phyloP scores from a whole-genome alignment of 2,113 vertebrate genomes.

The Phylloscopus trochilus region DNA sequence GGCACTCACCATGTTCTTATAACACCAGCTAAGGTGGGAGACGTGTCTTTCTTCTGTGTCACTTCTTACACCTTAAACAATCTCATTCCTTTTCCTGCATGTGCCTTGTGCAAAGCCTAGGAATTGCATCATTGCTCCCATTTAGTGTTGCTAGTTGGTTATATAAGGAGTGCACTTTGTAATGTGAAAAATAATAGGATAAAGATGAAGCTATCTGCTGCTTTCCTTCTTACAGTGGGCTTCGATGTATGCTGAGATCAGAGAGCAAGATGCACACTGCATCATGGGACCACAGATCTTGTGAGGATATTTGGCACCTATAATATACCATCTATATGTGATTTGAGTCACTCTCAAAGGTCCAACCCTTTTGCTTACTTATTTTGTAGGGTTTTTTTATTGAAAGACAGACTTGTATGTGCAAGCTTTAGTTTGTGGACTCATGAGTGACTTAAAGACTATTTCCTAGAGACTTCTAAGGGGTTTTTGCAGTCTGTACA shows the following conservation, averaged over 20 bases:
- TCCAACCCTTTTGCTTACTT: neutral
- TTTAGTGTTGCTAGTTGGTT: neutral
- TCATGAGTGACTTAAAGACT: neutral
- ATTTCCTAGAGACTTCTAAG: neutral
- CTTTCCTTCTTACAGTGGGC: neutral
- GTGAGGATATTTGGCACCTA: neutral
- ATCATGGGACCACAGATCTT: neutral
- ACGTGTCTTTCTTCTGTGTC: neutral
- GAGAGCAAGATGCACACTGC: rapidly evolving
- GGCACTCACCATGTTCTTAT: neutral
- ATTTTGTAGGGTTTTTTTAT: neutral
- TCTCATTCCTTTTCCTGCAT: neutral
- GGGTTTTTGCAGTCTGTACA: neutral
- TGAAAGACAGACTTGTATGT: neutral
- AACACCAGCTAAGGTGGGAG: neutral
- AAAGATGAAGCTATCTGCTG: neutral
- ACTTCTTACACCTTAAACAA: neutral
- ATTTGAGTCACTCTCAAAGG: neutral
- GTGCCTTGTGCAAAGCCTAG: neutral
- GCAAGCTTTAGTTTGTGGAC: neutral
- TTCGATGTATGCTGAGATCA: neutral
- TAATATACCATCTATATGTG: neutral
- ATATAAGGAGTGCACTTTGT: neutral
- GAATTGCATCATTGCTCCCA: neutral
- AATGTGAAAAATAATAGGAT: neutral